phyloP scores from a whole-genome alignment of 1,140 invertebrate species.

The Heliothis virescens region DNA sequence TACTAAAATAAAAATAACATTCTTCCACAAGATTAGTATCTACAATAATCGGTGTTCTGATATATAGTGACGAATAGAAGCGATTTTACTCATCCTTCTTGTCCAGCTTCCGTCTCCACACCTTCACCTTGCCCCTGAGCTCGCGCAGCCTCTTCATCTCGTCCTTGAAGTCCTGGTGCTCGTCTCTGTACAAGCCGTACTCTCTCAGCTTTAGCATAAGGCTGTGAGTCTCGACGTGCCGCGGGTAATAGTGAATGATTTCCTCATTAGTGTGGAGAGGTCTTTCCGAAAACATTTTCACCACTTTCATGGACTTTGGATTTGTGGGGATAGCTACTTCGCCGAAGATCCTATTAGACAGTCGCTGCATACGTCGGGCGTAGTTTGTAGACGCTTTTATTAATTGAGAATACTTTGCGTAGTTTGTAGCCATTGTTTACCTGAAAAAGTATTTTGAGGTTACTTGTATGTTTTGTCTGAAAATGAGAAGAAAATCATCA shows the following conservation, averaged over 20 bases:
- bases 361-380: slow-evolving; percentile 93
- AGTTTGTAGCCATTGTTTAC: slow-evolving; percentile 79
- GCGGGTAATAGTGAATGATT: slow-evolving; percentile 94
- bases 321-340: slow-evolving; percentile 93
- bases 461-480: background rate
- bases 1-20: background rate
- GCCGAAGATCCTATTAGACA: slow-evolving; percentile 96
- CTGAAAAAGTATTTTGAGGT: background rate
- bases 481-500: background rate
- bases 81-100: slow-evolving; percentile 51
- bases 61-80: too few relatives aligned
- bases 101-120: slow-evolving; percentile 72
- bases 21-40: too few relatives aligned
- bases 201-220: slow-evolving; percentile 91
- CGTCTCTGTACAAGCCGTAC: slow-evolving; percentile 95
- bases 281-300: slow-evolving; percentile 91
- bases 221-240: slow-evolving; percentile 91
- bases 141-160: slow-evolving; percentile 93
- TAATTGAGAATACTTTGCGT: slow-evolving; percentile 90
- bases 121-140: slow-evolving; percentile 92
- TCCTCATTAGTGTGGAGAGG: slow-evolving; percentile 92
- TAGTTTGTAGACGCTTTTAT: slow-evolving; percentile 91
- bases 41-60: too few relatives aligned
- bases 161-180: slow-evolving; percentile 97
- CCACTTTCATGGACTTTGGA: slow-evolving; percentile 92